phyloP scores from a whole-genome alignment of 2,113 vertebrate genomes.

The Heteronetta atricapilla region DNA sequence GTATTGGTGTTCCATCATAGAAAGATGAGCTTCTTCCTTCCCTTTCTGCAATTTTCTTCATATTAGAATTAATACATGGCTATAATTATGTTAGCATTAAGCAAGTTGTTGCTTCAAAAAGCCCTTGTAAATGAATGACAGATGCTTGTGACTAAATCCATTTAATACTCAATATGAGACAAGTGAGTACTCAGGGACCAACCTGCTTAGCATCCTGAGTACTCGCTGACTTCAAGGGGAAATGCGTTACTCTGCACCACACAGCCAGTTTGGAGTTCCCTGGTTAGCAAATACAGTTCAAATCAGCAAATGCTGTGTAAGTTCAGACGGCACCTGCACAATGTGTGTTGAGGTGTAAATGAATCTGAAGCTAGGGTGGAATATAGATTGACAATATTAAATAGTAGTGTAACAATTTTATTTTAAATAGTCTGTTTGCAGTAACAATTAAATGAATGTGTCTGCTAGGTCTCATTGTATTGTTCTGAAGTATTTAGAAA shows the following conservation, averaged over 20 bases:
- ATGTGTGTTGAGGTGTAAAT: neutral
- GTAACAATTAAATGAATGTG: neutral
- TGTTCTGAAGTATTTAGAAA: neutral
- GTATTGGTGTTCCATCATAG: neutral
- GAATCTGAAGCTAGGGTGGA: neutral
- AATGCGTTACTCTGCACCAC: neutral
- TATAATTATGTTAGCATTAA: neutral
- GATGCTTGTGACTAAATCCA: neutral
- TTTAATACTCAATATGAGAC: constrained; percentile 4
- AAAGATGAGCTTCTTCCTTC: neutral
- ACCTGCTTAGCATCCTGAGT: neutral
- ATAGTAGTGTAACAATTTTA: neutral
- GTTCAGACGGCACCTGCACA: neutral
- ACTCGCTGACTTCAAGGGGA: neutral
- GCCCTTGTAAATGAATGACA: neutral
- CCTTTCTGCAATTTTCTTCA: neutral
- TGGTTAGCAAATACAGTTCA: neutral
- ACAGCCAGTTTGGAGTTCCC: neutral
- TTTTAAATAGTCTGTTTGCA: neutral
- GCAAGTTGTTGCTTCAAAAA: neutral
- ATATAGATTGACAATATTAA: neutral
- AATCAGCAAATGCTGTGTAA: neutral
- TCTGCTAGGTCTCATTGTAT: neutral
- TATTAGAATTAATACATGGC: neutral
- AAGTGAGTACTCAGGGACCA: neutral